A percentile compares a stretch with the other conserved stretches of the same genome.
Evolutionary conservation across 2,113 vertebrate genomes (phyloP).

Genomic region (Romanogobio albipinnatus): DNA sequence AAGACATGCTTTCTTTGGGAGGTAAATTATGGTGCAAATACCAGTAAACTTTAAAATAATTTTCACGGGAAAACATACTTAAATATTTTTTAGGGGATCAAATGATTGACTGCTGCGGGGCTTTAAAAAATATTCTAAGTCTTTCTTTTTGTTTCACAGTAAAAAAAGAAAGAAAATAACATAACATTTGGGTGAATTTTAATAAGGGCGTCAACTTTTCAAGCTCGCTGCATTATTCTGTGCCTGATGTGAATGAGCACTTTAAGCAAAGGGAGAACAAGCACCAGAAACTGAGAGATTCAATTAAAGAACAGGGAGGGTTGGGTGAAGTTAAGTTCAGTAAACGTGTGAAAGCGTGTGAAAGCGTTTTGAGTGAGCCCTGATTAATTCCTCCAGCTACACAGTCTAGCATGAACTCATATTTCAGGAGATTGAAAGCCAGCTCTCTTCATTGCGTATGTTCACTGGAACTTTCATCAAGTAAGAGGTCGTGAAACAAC

Average conservation of each 20-base stretch:
- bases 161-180: no score
- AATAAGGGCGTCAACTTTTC: not conserved
- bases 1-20: no score
- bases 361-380: not conserved
- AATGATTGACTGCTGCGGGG: no score
- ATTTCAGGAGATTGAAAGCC: slow-evolving; percentile 45
- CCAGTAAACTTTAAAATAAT: no score
- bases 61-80: no score
- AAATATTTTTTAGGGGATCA: no score
- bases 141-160: no score
- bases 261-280: not conserved
- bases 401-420: slow-evolving; percentile 37
- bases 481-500: slow-evolving; percentile 13
- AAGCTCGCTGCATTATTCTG: not conserved
- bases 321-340: slow-evolving; percentile 12
- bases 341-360: slow-evolving; percentile 4
- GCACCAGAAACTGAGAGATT: not conserved
- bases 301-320: not conserved
- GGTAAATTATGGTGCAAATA: no score
- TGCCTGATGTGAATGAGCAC: not conserved
- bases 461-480: slow-evolving; percentile 17
- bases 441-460: not conserved
- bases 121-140: no score
- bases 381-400: slow-evolving; percentile 42
- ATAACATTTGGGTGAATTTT: not conserved